Evolutionary conservation across 2,888 invertebrate genomes (phyloP), one percentile per base, ranked within the genome.

Genomic region (Aphodius granarius): DNA sequence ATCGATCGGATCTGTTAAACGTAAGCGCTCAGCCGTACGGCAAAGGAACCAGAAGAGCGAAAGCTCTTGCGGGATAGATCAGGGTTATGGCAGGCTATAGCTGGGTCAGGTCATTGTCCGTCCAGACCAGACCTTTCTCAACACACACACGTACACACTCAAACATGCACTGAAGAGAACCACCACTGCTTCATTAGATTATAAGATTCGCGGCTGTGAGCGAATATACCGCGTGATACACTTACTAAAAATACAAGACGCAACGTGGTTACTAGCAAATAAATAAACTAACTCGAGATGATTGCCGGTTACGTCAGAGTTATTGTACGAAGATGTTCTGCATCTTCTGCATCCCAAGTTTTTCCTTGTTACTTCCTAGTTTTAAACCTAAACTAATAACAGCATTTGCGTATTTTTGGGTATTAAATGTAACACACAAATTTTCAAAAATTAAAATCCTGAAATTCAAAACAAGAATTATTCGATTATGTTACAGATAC

Each of bases 51-150:
- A 19, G 9, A 1, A 62, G 62, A 62, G 72, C 72, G 63, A 72
- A 43, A 72, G 72, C 72, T 72, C 62, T 43, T 72, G 63, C 72
- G 72, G 72, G 22, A 23, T 72, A 23, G 72, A 72, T 72, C 72
- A 43, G 72, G 72, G 72, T 72, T 72, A 43, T 19, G 20, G 63
- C 43, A 6, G 18, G 20, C 16, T 43, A 43, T 43, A 21, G 43
- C 72, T 63, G 23, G 72, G 72, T 21, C 72, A 72, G 72, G 72
- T 72, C 72, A 63, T 72, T 72, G 72, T 17, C 72, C 72, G 72
- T 23, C 43, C 72, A 6, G 72, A 43, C 21, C 72, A 43, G 43
- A 43, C 43, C 43, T 43, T 43, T 43, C 43, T 43, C 43, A 43
- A 43, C 43, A 43, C 13, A 43, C 43, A 43, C 2, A 43, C n/a